A percentile compares a stretch with the other conserved stretches of the same genome.
Evolutionary conservation across 2,113 vertebrate genomes (phyloP).

Genomic region (Steatornis caripensis): DNA sequence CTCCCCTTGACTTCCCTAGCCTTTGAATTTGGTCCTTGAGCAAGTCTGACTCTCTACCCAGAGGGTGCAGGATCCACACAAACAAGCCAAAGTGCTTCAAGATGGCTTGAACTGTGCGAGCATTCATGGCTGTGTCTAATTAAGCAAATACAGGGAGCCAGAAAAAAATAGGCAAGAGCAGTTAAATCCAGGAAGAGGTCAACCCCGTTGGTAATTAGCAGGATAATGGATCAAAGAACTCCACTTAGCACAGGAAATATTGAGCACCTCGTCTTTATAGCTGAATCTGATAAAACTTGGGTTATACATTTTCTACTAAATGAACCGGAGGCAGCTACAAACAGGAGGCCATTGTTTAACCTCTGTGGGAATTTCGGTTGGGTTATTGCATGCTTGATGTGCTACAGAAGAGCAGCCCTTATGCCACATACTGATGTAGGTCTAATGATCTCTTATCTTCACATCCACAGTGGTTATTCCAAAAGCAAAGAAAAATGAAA

Average conservation of each 20-base stretch:
- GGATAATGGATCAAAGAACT: constrained; percentile 55
- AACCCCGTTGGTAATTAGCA: constrained; percentile 4
- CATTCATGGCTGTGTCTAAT: constrained; percentile 50
- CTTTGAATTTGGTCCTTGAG: neutral
- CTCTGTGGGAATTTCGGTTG: constrained; percentile 16
- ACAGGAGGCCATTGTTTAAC: constrained; percentile 47
- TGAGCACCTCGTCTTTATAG: constrained; percentile 42
- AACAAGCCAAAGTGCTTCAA: neutral
- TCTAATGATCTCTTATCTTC: constrained; percentile 59
- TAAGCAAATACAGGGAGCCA: constrained; percentile 48
- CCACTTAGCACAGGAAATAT: constrained; percentile 58
- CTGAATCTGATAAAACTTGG: constrained; percentile 56
- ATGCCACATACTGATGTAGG: constrained; percentile 8
- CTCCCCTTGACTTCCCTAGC: neutral
- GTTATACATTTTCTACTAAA: constrained; percentile 60
- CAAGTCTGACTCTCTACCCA: neutral
- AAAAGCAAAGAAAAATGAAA: constrained; percentile 38
- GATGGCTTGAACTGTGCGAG: constrained; percentile 12
- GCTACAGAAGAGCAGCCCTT: constrained; percentile 23
- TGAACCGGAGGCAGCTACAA: constrained; percentile 39
- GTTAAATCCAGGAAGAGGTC: constrained; percentile 58
- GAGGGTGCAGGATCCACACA: neutral
- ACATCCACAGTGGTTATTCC: neutral
- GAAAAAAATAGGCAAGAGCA: constrained; percentile 15
- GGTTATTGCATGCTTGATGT: constrained; percentile 25